Evolutionary conservation across 2,888 invertebrate species (phyloP), one percentile per base, ranked within the genome.

Genomic region (Agonopterix alstromeriana): DNA sequence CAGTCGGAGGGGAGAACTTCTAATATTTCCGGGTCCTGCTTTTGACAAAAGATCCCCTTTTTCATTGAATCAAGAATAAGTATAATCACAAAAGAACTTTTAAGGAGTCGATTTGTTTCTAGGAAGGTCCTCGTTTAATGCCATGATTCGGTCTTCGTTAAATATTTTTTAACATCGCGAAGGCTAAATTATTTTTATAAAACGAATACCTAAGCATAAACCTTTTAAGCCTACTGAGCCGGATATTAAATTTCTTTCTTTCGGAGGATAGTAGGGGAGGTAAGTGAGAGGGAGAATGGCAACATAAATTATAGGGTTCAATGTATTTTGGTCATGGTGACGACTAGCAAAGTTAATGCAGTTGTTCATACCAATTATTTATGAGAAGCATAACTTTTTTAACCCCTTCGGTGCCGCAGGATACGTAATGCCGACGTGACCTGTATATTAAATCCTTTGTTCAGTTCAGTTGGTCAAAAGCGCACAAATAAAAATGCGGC

Each of bases 31-130:
- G 78, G 71, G 66, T 14, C 67, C 68, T 70, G 62, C 60, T 59
- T 65, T 70, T 73, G 65, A 76, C 77, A 77, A 82, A 77, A 72
- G 73, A 72, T 71, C 73, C 71, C 75, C 71, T 51, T 48, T 77
- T 73, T 76, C 72, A 79, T 76, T 76, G 70, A 82, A 78, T 78
- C 71, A 75, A 73, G 76, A 73, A 77, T 70, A 73, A 27, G 27
- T 27, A 17, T 75, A 79, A 76, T 77, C 70, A 73, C 72, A 73
- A 77, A 77, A 70, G 72, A 66, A 71, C 73, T 73, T 68, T 73
- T 68, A 70, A 70, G 67, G 65, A 72, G 67, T 67, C 68, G 69
- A 78, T 76, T 77, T 78, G 72, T 76, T 77, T 74, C 64, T 61
- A 61, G 60, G 63, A 71, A 66, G 63, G 63, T 61, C 61, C 61